A percentile compares a stretch with the other conserved stretches of the same genome.
Evolutionary conservation across 2,888 invertebrate species (phyloP).

Genomic region (Callimorpha dominula): DNA sequence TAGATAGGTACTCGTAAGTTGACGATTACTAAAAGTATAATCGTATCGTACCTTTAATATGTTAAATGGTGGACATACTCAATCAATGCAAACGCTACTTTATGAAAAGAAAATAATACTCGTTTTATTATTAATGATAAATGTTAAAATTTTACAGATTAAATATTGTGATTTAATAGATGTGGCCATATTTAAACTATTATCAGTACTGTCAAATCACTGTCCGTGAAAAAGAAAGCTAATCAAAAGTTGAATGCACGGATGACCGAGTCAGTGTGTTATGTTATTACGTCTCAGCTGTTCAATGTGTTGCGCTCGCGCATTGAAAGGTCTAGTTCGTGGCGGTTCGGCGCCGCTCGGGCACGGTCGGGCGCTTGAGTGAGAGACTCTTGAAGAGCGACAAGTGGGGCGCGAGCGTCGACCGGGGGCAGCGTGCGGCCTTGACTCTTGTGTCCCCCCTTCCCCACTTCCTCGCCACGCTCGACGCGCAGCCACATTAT

Average conservation of each 20-base stretch:
- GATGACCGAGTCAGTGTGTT: slow-evolving; percentile 87
- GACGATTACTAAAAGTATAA: slow-evolving; percentile 9
- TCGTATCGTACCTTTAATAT: background rate
- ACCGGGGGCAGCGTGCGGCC: slow-evolving; percentile 92
- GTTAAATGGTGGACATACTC: background rate
- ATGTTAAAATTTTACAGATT: too few species aligned
- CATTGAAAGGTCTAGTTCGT: slow-evolving; percentile 86
- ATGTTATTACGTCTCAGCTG: slow-evolving; percentile 86
- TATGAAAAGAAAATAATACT: background rate
- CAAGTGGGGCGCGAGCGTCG: slow-evolving; percentile 90
- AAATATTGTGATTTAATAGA: background rate
- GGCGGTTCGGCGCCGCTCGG: slow-evolving; percentile 72
- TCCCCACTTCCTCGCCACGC: slow-evolving; percentile 67
- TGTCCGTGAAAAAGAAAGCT: slow-evolving; percentile 84
- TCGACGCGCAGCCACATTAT: slow-evolving; percentile 83
- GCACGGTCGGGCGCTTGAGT: slow-evolving; percentile 67
- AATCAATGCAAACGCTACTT: slow-evolving; percentile 1
- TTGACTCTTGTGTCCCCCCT: slow-evolving; percentile 87
- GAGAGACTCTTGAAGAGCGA: slow-evolving; percentile 74
- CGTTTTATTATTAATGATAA: background rate
- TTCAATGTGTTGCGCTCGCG: slow-evolving; percentile 82
- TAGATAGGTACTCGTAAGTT: slow-evolving; percentile 13
- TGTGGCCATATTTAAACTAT: slow-evolving; percentile 38
- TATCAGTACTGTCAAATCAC: slow-evolving; percentile 65
- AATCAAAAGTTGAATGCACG: slow-evolving; percentile 87